Conservation (phyloP, 2,113 vertebrate genomes). For the Martes martes region DNA sequence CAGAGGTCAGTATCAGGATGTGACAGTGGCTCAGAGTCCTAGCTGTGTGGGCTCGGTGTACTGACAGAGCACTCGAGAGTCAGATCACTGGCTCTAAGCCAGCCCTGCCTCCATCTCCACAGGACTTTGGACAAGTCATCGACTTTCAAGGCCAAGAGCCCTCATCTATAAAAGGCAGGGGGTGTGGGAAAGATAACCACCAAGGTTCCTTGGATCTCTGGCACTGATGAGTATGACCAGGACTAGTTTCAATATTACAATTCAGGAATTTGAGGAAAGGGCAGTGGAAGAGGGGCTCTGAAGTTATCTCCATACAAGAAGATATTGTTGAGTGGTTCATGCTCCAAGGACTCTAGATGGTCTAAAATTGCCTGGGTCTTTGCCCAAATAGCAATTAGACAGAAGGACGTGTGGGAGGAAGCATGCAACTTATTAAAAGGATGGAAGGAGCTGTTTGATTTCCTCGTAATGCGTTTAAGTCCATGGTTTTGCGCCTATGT, state of each 20-base stretch:
- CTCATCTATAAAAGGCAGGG: not conserved
- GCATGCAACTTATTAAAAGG: not conserved
- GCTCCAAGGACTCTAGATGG: not conserved
- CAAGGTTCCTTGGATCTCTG: not conserved
- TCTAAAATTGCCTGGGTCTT: not conserved
- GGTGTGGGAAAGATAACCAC: not conserved
- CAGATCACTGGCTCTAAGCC: not conserved
- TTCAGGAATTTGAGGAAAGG: not conserved
- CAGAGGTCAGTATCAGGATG: not conserved
- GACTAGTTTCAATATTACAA: not conserved
- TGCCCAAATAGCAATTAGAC: not conserved
- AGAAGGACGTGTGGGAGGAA: not conserved
- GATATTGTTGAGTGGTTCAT: not conserved
- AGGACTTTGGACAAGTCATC: not conserved
- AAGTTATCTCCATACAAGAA: not conserved
- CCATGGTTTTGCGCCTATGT: not conserved
- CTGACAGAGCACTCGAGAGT: not conserved
- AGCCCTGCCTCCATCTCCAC: not conserved
- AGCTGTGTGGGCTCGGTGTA: rapidly evolving
- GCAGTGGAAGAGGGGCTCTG: too few species aligned
- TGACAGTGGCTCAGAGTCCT: not conserved
- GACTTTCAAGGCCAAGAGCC: not conserved
- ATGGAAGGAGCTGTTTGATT: not conserved
- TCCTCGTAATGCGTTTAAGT: not conserved
- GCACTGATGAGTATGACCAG: not conserved